phyloP scores from a whole-genome alignment of 2,888 invertebrate genomes.

The Keiferia lycopersicella region DNA sequence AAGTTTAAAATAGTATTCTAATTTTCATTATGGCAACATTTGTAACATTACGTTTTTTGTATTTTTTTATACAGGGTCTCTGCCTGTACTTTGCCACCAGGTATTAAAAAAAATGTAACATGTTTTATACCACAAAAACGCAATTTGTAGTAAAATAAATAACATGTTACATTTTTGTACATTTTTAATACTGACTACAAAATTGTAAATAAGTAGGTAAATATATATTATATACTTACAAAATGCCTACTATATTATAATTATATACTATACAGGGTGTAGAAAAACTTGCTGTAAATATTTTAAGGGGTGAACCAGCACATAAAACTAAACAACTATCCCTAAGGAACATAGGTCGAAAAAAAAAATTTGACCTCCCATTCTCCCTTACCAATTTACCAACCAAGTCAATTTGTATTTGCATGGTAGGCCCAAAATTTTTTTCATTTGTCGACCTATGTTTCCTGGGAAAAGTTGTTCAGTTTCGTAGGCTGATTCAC shows the following conservation, averaged over 20 bases:
- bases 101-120: neutral
- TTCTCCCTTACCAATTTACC: no score
- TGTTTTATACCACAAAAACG: neutral
- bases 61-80: conserved; percentile 5
- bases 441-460: no score
- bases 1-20: conserved; percentile 28
- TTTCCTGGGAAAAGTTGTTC: no score
- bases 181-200: neutral
- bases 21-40: conserved; percentile 32
- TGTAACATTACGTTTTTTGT: conserved; percentile 37
- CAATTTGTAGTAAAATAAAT: neutral
- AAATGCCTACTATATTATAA: conserved; percentile 50
- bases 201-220: conserved; percentile 17
- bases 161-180: conserved; percentile 14
- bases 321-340: no score
- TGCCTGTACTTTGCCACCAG: neutral
- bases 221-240: conserved; percentile 40
- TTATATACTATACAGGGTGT: conserved; percentile 38
- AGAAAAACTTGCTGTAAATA: no score
- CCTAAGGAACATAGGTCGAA: no score
- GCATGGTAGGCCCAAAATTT: no score
- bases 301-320: no score
- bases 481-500: no score
- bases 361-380: no score
- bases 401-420: no score